Conservation (phyloP, 2,888 invertebrate genomes). For the Papilio protenor region DNA sequence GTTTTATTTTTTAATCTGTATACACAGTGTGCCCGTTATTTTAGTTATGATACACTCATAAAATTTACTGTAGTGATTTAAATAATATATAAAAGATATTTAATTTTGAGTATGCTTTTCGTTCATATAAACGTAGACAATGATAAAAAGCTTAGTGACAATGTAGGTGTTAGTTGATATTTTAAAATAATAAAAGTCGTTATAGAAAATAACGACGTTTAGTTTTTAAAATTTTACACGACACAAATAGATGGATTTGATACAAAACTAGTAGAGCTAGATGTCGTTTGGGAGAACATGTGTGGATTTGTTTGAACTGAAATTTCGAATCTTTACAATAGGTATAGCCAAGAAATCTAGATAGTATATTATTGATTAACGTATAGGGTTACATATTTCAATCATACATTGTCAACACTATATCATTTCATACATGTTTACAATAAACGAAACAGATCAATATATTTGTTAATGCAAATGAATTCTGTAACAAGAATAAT, state of each 20-base stretch:
- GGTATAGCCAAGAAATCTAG: conserved; percentile 27
- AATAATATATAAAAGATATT: conserved; percentile 31
- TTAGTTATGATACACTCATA: conserved; percentile 39
- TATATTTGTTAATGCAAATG: not conserved
- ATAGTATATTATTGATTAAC: conserved; percentile 43
- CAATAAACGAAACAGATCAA: not conserved
- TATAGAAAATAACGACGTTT: conserved; percentile 45
- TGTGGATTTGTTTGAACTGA: conserved; percentile 32
- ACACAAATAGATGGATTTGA: conserved; percentile 21
- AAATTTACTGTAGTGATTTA: conserved; percentile 40
- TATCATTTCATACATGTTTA: conserved; percentile 22
- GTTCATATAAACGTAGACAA: conserved; percentile 75
- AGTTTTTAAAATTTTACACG: conserved; percentile 36
- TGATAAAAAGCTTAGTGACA: conserved; percentile 68
- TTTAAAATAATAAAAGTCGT: conserved; percentile 58
- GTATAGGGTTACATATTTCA: conserved; percentile 41
- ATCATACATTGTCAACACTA: conserved; percentile 28
- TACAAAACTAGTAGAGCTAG: conserved; percentile 37
- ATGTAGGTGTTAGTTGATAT: conserved; percentile 67
- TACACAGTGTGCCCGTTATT: conserved; percentile 80
- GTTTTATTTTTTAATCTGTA: conserved; percentile 57
- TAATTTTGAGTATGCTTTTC: conserved; percentile 75
- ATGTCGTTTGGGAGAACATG: conserved; percentile 27
- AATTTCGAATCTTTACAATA: conserved; percentile 2
- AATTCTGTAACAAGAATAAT: not conserved